Evolutionary conservation across 1,140 invertebrate genomes (phyloP).

Genomic region (Bicyclus anynana): DNA sequence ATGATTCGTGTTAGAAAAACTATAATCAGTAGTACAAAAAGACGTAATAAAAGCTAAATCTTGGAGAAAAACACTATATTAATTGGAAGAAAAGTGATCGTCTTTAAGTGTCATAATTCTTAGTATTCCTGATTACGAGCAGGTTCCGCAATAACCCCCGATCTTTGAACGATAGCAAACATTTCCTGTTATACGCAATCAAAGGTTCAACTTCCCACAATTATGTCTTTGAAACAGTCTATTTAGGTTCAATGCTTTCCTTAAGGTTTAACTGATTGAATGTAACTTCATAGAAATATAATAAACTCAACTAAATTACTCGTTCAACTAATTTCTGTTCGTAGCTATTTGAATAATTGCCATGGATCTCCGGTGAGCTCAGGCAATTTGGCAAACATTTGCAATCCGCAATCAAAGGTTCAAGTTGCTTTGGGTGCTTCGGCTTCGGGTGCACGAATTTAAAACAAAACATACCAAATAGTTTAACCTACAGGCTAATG

Average conservation of each 20-base stretch:
- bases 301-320: background rate
- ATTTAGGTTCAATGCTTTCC: no score
- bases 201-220: conserved; percentile 32
- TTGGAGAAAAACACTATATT: no score
- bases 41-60: no score
- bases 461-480: background rate
- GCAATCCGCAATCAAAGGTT: conserved; percentile 4
- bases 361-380: conserved; percentile 1
- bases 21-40: no score
- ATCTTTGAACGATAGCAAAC: conserved; percentile 46
- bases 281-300: conserved; percentile 6
- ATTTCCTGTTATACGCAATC: conserved; percentile 66
- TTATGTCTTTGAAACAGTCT: no score
- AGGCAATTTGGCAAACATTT: conserved; percentile 6
- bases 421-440: background rate
- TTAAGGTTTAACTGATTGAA: no score
- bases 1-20: no score
- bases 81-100: no score
- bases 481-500: no score
- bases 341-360: conserved; percentile 11
- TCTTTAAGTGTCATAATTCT: no score
- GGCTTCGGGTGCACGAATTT: background rate
- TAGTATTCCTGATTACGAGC: no score
- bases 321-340: background rate
- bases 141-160: conserved; percentile 10